These are phyloP conservation scores for Urophycis tenuis DNA, from an alignment of 2,797 vertebrate genomes.

Conservation along the genomic window DNA sequence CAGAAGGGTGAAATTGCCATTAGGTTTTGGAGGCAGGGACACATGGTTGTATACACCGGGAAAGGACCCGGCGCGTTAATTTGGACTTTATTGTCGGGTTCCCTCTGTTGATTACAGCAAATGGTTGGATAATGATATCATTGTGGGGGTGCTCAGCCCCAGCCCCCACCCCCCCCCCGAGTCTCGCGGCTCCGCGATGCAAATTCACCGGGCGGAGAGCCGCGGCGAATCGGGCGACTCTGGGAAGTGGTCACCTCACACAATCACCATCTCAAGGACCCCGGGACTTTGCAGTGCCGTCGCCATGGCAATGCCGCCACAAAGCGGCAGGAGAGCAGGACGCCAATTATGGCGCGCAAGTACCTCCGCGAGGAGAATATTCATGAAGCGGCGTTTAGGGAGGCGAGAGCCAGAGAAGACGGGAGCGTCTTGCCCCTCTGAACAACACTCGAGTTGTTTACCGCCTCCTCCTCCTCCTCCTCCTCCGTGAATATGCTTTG, in stretches of 20 bases:
- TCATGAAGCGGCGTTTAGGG: conserved; percentile 28
- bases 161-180: no score
- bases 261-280: conserved; percentile 44
- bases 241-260: conserved; percentile 37
- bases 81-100: not conserved
- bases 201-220: conserved; percentile 41
- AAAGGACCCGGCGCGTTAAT: not conserved
- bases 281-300: conserved; percentile 42
- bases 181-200: conserved; percentile 38
- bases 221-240: conserved; percentile 31
- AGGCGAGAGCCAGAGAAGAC: conserved; percentile 35
- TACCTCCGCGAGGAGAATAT: conserved; percentile 39
- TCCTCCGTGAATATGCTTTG: not conserved
- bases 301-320: conserved; percentile 55
- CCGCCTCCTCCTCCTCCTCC: not conserved
- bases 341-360: conserved; percentile 61
- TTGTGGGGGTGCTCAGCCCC: conserved; percentile 30
- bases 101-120: not conserved
- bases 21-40: not conserved
- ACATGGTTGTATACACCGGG: not conserved
- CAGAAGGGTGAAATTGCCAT: not conserved
- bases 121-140: conserved; percentile 16
- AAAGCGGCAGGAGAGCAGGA: conserved; percentile 47
- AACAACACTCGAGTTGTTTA: conserved; percentile 11
- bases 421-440: conserved; percentile 25